phyloP scores from a whole-genome alignment of 2,113 vertebrate species.

The Rattus rattus region DNA sequence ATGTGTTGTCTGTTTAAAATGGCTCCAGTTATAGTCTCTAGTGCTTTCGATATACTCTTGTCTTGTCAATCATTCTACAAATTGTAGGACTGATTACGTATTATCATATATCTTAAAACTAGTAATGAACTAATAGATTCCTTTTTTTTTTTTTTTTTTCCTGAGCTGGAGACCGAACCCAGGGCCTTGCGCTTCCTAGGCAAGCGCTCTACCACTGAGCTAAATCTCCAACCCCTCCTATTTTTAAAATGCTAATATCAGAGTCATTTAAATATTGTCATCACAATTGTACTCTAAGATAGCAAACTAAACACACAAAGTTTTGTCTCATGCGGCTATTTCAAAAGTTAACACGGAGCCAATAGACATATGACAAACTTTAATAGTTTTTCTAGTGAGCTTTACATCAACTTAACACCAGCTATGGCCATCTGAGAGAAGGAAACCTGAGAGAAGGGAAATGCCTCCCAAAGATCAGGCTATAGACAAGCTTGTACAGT shows the following conservation, averaged over 20 bases:
- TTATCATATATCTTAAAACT: slow-evolving; percentile 30
- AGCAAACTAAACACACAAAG: not conserved
- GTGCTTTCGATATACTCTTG: slow-evolving; percentile 4
- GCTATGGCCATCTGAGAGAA: not conserved
- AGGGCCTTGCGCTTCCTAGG: no score
- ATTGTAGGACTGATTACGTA: not conserved
- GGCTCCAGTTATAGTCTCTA: not conserved
- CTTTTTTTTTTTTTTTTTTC: no score
- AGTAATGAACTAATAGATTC: slow-evolving; percentile 16
- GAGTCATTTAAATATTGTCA: slow-evolving; percentile 38
- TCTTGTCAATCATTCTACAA: slow-evolving; percentile 18
- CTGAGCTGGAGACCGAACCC: no score
- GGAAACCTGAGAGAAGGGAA: not conserved
- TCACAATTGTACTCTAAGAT: not conserved
- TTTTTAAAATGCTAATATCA: slow-evolving; percentile 15
- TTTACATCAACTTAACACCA: not conserved
- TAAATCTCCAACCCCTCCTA: no score
- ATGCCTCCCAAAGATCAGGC: not conserved
- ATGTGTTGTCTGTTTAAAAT: not conserved
- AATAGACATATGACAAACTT: not conserved
- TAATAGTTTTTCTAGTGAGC: not conserved
- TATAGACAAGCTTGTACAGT: not conserved
- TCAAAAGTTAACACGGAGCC: not conserved
- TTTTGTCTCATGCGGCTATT: slow-evolving; percentile 27
- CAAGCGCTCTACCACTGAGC: no score